Evolutionary conservation across 1,140 invertebrate species (phyloP).

Genomic region (Patella vulgata): DNA sequence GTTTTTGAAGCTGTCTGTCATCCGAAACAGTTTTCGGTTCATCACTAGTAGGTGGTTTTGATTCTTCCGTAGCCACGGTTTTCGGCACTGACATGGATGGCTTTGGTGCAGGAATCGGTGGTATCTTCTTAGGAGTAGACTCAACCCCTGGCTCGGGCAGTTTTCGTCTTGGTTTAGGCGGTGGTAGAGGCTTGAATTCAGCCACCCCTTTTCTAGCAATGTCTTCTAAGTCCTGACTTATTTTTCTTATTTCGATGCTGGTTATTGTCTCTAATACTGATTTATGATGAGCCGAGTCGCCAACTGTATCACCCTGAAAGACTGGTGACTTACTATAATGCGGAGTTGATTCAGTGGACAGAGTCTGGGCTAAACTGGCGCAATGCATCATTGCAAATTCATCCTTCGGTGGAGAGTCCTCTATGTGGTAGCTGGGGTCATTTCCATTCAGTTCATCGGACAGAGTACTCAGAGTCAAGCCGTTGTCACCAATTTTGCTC

Average conservation of each 20-base stretch:
- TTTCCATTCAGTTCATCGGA: neutral
- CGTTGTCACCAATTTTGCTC: conserved; percentile 40
- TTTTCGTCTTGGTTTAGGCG: conserved; percentile 47
- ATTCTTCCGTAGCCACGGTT: neutral
- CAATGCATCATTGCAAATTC: conserved; percentile 13
- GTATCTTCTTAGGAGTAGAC: conserved; percentile 3
- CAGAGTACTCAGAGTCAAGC: neutral
- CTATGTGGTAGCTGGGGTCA: neutral
- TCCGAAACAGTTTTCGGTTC: conserved; percentile 18
- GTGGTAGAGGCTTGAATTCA: conserved; percentile 38
- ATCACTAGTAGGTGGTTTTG: conserved; percentile 27
- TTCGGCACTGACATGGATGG: conserved; percentile 1
- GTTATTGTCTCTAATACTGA: conserved; percentile 14
- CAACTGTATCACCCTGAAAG: neutral
- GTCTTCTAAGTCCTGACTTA: conserved; percentile 35
- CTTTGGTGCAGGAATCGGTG: neutral
- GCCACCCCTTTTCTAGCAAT: conserved; percentile 29
- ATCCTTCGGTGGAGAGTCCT: neutral
- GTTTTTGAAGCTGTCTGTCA: conserved; percentile 34
- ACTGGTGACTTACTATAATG: too few species aligned
- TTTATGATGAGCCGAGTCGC: neutral
- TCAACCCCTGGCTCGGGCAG: conserved; percentile 54
- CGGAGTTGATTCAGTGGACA: conserved; percentile 2
- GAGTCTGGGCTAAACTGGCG: conserved; percentile 11
- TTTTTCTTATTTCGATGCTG: conserved; percentile 34